phyloP scores from a whole-genome alignment of 2,797 vertebrate species.

The Sebastes matsubarae region DNA sequence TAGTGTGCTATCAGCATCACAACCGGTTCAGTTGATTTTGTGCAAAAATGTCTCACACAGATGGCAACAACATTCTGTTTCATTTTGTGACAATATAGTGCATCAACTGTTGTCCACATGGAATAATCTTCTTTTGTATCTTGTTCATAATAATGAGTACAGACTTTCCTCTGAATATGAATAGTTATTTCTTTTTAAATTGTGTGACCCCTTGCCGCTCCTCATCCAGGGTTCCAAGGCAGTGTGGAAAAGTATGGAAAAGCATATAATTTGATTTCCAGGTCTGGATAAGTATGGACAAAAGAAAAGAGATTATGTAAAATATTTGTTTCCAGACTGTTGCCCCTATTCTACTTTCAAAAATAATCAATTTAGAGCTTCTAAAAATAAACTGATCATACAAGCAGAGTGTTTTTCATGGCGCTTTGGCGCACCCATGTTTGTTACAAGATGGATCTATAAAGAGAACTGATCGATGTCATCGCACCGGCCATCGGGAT shows the following conservation, averaged over 20 bases:
- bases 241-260: too few species aligned
- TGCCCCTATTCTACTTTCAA: background rate
- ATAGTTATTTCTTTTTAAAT: background rate
- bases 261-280: too few species aligned
- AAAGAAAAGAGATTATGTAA: too few species aligned
- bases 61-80: background rate
- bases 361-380: background rate
- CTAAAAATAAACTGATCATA: background rate
- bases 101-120: background rate
- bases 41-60: background rate
- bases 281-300: background rate
- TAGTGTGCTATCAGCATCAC: slow-evolving; percentile 12
- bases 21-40: slow-evolving; percentile 15
- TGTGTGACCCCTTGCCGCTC: slow-evolving; percentile 9
- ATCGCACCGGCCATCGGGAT: too few species aligned
- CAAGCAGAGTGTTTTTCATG: background rate
- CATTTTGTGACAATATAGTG: background rate
- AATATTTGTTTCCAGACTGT: too few species aligned
- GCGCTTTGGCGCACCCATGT: background rate
- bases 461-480: too few species aligned
- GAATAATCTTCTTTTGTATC: background rate
- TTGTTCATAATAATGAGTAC: background rate
- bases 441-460: too few species aligned
- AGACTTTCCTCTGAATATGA: background rate
- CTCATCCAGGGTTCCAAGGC: too few species aligned